Base-by-base conservation (phyloP, 53 echinoderm and acorn worm genomes). In the Paracentrotus lividus region DNA sequence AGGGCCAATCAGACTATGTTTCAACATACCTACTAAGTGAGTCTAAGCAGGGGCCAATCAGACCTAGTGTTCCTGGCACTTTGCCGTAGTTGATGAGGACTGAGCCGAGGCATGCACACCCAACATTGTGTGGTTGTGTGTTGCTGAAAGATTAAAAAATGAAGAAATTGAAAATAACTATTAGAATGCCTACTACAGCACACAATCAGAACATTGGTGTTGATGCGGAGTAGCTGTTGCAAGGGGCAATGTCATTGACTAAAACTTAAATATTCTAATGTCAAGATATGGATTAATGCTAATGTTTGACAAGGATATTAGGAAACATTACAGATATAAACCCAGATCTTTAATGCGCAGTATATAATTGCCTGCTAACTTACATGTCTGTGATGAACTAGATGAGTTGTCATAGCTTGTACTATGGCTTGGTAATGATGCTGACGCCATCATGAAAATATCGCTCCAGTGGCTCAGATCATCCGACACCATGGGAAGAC, bases 371-470 rank as follows among this genome's bases (percentile, higher is more conserved):
- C n/a, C n/a, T n/a, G n/a, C n/a, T n/a, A n/a, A 95, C 99, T 92
- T 95, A 99, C 99, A 69, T 87, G 95, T 97, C 85, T 86, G 81
- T 44, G 97, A 69, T 34, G 96, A 76, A 27, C 95, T 92, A 2
- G 92, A 77, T 0, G 92, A 96, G 93, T 95, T 98, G 86, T 99
- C 99, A 81, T 99, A 99, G 99, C 97, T 59, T 96, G 96, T 32
- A 99, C 99, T 5, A 99, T 99, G 49, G 99, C 97, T 90, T 96
- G 97, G 93, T 99, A 99, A 72, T 99, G 99, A 84, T 99, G 99
- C 92, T 99, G 99, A 33, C 99, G 90, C 99, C 99, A 99, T n/a
- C 97, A 99, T 99, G 67, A 99, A 99, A 93, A 99, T 99, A 81
- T 99, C 99, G 92, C 99, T 99, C 99, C 99, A 99, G 54, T 99